Evolutionary conservation across 2,888 invertebrate genomes (phyloP).

Genomic region (Epinotia demarniana): DNA sequence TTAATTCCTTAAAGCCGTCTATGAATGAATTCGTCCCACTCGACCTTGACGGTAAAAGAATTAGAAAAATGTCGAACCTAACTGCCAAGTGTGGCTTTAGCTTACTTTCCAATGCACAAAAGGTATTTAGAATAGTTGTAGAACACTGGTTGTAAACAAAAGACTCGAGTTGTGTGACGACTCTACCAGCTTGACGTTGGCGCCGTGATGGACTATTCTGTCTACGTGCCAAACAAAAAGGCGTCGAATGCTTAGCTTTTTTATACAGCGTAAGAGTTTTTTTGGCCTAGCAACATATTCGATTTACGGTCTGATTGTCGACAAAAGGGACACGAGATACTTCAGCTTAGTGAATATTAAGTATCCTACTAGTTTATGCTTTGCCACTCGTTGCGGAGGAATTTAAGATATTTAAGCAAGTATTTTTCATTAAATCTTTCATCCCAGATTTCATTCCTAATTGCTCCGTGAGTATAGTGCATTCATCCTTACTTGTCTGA

Average conservation of each 20-base stretch:
- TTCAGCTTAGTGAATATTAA: not conserved
- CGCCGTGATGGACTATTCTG: constrained; percentile 22
- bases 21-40: constrained; percentile 14
- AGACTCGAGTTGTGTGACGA: constrained; percentile 25
- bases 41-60: constrained; percentile 29
- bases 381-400: too few species aligned
- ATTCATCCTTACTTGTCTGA: too few species aligned
- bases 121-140: not conserved
- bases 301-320: constrained; percentile 30
- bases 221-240: not conserved
- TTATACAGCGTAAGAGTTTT: not conserved
- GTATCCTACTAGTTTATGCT: not conserved
- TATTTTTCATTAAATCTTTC: too few species aligned
- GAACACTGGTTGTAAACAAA: constrained; percentile 16
- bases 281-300: constrained; percentile 8
- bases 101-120: not conserved
- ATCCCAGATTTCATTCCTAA: too few species aligned
- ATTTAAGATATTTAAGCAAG: too few species aligned
- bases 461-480: too few species aligned
- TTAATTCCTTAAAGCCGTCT: not conserved
- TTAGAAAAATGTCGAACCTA: constrained; percentile 19
- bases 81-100: constrained; percentile 5
- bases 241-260: too few species aligned
- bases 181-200: constrained; percentile 19
- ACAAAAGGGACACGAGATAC: constrained; percentile 27